Evolutionary conservation across 2,888 invertebrate species (phyloP), one percentile per base, ranked within the genome.

Genomic region (Andricus curvator): DNA sequence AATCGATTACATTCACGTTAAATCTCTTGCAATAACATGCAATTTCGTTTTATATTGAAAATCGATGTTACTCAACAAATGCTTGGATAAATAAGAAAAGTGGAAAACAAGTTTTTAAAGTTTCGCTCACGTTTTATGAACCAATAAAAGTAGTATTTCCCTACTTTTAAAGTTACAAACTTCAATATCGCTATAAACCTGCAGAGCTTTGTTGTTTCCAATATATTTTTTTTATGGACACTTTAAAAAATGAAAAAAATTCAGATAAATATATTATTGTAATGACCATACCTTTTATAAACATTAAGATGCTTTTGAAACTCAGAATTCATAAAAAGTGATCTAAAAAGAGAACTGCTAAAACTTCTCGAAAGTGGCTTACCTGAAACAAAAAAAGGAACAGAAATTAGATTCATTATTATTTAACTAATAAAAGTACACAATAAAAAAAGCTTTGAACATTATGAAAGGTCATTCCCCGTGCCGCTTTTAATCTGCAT

Each of bases 71-170:
- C 70, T 70, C 11, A 70, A 70, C 9, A 70, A 51, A 70, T 51
- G n/a, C 4, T n/a, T n/a, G n/a, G 20, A 48, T 20, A 20, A 51
- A 70, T 25, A 48, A 48, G 25, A 29, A 33, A 51, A n/a, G 20
- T 22, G 68, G 6, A 25, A 70, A 70, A 51, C 51, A 70, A 70
- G 48, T 70, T 70, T 29, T 51, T 51, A 20, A 70, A 70, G 25
- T 51, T 70, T 29, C 25, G 51, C 51, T 70, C 51, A 48, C 48
- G 70, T 70, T 70, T 70, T 70, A 70, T 48, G 51, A 70, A 29
- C 70, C 70, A 70, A 29, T 70, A 70, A 70, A 70, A 70, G 29
- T 74, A 17, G 51, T n/a, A 74, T 74, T 74, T 74, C 33, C 33
- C 74, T 56, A 51, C 56, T 56, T 56, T 56, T 3, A n/a, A 33